Base-by-base conservation (phyloP, 2,797 vertebrate species). In the Notoglanidium macrostoma region DNA sequence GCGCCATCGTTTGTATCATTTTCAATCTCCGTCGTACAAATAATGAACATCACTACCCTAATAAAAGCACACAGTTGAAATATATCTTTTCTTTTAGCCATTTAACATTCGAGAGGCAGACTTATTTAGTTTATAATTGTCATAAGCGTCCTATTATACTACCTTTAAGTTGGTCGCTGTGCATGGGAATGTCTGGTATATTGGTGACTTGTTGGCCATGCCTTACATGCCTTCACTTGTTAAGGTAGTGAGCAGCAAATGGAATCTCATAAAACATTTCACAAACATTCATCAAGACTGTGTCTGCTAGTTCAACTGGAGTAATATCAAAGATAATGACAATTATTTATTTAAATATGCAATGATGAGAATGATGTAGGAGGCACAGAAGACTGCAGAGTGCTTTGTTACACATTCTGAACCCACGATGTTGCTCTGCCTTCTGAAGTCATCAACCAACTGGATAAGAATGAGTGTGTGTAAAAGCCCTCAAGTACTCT, bases 171-270 rank as follows among this genome's bases (percentile, higher is more conserved):
- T 23, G 8, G 14, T 68, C 26, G 44, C 8, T 73, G 72, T 29
- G 40, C 23, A 73, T 49, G 9, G 15, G 8, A 40, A 70, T 21
- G 23, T 74, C 21, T 26, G 23, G 23, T 6, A 32, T 77, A 9
- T 77, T 32, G 19, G 74, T 77, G n/a, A 77, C 72, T 76, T 73
- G 21, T 73, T 29, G 46, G 46, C 46, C 46, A 76, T 76, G 15
- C 26, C 26, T 76, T 76, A 49, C 51, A 77, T 55, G 74, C 51
- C 76, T 78, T 21, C 8, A 21, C 76, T 10, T 55, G 76, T 78
- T 32, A 55, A 55, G 17, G 51, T 51, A 77, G n/a, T n/a, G 15
- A 55, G 3, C 17, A 32, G 51, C n/a, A 55, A 14, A 32, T 29
- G 49, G 49, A 77, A 77, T 77, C 2, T 77, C 49, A 76, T 74